These are phyloP conservation scores for Odontomyia ornata DNA, from an alignment of 2,888 invertebrate genomes.

Conservation along the genomic window DNA sequence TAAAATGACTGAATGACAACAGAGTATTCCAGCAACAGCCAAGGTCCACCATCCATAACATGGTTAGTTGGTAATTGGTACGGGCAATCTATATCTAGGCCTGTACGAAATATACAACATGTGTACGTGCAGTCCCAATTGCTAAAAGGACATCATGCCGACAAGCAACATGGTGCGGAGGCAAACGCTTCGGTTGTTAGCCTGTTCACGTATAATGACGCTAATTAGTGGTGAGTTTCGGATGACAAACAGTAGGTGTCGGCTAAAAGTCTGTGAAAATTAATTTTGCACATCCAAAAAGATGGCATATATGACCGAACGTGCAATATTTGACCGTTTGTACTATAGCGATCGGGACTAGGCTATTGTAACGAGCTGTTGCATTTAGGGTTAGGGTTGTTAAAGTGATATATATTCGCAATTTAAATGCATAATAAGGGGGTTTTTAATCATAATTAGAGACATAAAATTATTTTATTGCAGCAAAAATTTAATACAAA, in stretches of 20 bases:
- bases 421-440: too few species aligned
- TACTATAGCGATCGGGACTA: neutral
- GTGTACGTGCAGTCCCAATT: neutral
- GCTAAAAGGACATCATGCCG: constrained; percentile 26
- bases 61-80: constrained; percentile 17
- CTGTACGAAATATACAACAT: neutral
- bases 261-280: constrained; percentile 49
- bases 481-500: too few species aligned
- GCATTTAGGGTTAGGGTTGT: too few species aligned
- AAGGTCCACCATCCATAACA: constrained; percentile 11
- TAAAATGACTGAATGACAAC: constrained; percentile 40
- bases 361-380: neutral
- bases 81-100: neutral
- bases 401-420: too few species aligned
- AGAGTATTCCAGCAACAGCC: neutral
- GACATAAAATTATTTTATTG: too few species aligned
- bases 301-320: constrained; percentile 53
- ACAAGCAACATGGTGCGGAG: constrained; percentile 8
- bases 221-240: constrained; percentile 64
- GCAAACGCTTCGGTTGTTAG: constrained; percentile 19
- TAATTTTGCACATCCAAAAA: constrained; percentile 52
- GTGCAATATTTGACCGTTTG: constrained; percentile 46
- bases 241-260: constrained; percentile 59
- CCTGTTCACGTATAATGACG: constrained; percentile 57
- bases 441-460: too few species aligned